phyloP scores from a whole-genome alignment of 1,140 invertebrate species.

The Ctenoplectra terminalis region DNA sequence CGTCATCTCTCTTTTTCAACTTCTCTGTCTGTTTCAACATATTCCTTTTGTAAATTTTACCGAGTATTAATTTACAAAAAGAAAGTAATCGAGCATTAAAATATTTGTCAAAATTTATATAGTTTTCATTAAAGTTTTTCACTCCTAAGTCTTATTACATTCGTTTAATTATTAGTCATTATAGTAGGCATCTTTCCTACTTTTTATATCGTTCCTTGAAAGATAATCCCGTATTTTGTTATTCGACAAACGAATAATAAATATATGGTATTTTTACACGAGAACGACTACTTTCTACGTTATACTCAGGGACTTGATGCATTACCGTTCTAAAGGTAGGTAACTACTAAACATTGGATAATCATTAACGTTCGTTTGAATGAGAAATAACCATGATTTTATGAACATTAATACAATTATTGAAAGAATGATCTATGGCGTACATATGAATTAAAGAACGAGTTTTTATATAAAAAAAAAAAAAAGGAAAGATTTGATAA shows the following conservation, averaged over 20 bases:
- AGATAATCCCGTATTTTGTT: background rate
- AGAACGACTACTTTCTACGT: background rate
- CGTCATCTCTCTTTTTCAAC: background rate
- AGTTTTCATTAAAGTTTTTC: background rate
- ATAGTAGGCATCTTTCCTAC: background rate
- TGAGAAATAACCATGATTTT: background rate
- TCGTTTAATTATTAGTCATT: background rate
- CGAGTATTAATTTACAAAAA: background rate
- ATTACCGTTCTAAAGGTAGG: background rate
- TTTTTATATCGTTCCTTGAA: background rate
- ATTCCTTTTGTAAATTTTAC: background rate
- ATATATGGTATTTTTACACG: background rate
- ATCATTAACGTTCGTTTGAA: conserved; percentile 6
- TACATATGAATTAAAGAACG: background rate
- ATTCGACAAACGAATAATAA: background rate
- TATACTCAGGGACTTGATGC: background rate
- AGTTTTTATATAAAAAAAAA: background rate
- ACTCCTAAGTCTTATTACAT: background rate
- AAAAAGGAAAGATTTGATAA: background rate
- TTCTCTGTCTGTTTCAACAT: background rate
- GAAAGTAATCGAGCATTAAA: background rate
- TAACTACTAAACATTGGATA: background rate
- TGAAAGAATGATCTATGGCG: background rate
- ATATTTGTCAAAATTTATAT: background rate
- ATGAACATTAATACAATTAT: background rate